Evolutionary conservation across 2,113 vertebrate species (phyloP), one percentile per base, ranked within the genome.

Genomic region (Leuciscus idus): DNA sequence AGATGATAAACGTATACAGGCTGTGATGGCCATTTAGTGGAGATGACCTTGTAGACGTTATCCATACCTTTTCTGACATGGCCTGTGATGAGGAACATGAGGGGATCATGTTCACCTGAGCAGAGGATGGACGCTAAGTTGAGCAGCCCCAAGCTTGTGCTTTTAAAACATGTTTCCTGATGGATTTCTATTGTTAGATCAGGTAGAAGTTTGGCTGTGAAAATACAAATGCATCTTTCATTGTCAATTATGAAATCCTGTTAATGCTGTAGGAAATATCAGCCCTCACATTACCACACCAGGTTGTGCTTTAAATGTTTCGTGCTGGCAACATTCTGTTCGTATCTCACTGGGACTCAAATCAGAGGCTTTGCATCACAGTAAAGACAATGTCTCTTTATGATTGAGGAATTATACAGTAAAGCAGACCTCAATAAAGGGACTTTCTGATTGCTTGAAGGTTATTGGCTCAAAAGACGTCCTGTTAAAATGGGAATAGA

Each of bases 71-170:
- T 74, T 15, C 39, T 46, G 15, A 3, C 39, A 46, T 10, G 70
- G 72, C 39, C 73, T 50, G 72, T 74, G 48, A 74, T 74, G 43
- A 26, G 68, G 28, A 36, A 28, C 55, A 59, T 9, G 55, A 55
- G 77, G 68, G 83, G 87, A 50, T 76, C 83, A 85, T 76, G 77
- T 81, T 87, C 83, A 84, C 83, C 86, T 87, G 82, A 80, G 76
- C 48, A 74, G 43, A 83, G 46, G 43, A 26, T 75, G 36, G 72
- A 59, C 21, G 13, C 17, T 23, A 80, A 61, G 21, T 17, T 9
- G 19, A 43, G 23, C 23, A 0, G 28, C 36, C n/a, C 39, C 59
- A 30, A 82, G 17, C 43, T 52, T 70, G 62, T 68, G 80, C 61
- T 82, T 80, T 26, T 62, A 55, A 57, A 33, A 77, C 21, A 43